phyloP scores from a whole-genome alignment of 2,797 vertebrate genomes.

The Sebastes trivittatus region DNA sequence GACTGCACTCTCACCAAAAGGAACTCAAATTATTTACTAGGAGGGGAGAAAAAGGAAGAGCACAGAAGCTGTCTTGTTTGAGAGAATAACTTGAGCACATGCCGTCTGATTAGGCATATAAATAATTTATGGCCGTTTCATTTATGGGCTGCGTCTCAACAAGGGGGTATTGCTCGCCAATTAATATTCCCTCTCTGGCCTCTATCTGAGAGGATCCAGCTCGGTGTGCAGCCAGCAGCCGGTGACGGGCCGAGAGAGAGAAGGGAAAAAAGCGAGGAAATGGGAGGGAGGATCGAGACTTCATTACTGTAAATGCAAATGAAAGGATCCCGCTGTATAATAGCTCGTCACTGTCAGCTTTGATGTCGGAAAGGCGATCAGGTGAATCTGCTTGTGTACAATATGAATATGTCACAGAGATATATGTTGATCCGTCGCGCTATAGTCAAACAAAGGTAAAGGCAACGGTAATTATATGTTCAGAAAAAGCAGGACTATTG shows the following conservation, averaged over 20 bases:
- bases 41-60: constrained; percentile 29
- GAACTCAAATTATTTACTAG: constrained; percentile 61
- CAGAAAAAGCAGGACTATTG: constrained; percentile 27
- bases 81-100: constrained; percentile 64
- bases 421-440: constrained; percentile 3
- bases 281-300: constrained; percentile 45
- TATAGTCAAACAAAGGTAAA: constrained; percentile 6
- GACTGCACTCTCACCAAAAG: constrained; percentile 52
- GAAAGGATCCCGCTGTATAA: constrained; percentile 63
- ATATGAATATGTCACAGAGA: constrained; percentile 8
- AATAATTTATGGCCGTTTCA: constrained; percentile 79
- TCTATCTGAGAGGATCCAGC: constrained; percentile 71
- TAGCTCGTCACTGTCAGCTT: constrained; percentile 71
- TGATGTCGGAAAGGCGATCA: constrained; percentile 64
- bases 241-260: constrained; percentile 50
- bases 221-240: constrained; percentile 57
- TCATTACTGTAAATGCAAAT: constrained; percentile 82
- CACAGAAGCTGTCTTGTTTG: constrained; percentile 72
- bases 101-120: constrained; percentile 76
- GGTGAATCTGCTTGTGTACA: constrained; percentile 38
- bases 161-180: constrained; percentile 75
- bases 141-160: constrained; percentile 69
- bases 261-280: constrained; percentile 28
- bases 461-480: constrained; percentile 26
- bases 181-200: constrained; percentile 81